These are phyloP conservation scores for Halocynthia aurantium DNA, from an alignment of 23 tunicate species.

Conservation along the genomic window DNA sequence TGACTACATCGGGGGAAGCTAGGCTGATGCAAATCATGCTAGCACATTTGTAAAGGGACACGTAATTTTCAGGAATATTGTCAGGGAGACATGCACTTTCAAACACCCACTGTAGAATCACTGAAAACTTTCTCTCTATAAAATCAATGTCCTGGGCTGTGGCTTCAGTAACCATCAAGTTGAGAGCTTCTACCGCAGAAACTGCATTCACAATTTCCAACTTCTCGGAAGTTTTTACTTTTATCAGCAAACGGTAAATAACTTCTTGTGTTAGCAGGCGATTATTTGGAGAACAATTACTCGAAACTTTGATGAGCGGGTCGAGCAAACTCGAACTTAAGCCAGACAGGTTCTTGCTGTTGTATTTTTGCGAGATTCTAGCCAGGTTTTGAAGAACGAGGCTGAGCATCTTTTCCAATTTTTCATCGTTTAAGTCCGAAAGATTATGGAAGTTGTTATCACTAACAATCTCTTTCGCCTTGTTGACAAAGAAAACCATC, in stretches of 20 bases:
- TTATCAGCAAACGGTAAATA: slow-evolving; percentile 43
- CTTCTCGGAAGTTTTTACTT: slow-evolving; percentile 31
- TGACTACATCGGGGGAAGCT: slow-evolving; percentile 55
- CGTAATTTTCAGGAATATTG: slow-evolving; percentile 42
- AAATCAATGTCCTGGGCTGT: slow-evolving; percentile 53
- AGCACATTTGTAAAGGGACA: slow-evolving; percentile 37
- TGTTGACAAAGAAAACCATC: slow-evolving; percentile 63
- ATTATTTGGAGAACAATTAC: slow-evolving; percentile 19
- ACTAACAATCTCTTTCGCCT: slow-evolving; percentile 30
- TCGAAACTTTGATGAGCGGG: slow-evolving; percentile 61
- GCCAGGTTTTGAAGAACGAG: slow-evolving; percentile 47
- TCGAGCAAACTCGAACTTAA: slow-evolving; percentile 58
- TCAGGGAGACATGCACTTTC: slow-evolving; percentile 40
- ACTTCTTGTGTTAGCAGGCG: slow-evolving; percentile 48
- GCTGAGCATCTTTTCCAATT: slow-evolving; percentile 19
- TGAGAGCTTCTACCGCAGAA: slow-evolving; percentile 24
- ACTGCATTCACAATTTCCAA: slow-evolving; percentile 27
- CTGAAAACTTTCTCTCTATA: slow-evolving; percentile 47
- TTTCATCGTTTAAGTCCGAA: neutral
- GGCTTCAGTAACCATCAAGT: slow-evolving; percentile 29
- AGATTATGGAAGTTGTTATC: slow-evolving; percentile 6
- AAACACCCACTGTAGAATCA: slow-evolving; percentile 45
- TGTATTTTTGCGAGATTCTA: slow-evolving; percentile 54
- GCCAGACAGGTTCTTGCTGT: slow-evolving; percentile 39
- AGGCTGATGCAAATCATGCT: slow-evolving; percentile 49